Percentiles rank a stretch among this genome's conserved stretches.
Evolutionary conservation across 1,140 invertebrate species (phyloP).

Genomic region (Camponotus floridanus): DNA sequence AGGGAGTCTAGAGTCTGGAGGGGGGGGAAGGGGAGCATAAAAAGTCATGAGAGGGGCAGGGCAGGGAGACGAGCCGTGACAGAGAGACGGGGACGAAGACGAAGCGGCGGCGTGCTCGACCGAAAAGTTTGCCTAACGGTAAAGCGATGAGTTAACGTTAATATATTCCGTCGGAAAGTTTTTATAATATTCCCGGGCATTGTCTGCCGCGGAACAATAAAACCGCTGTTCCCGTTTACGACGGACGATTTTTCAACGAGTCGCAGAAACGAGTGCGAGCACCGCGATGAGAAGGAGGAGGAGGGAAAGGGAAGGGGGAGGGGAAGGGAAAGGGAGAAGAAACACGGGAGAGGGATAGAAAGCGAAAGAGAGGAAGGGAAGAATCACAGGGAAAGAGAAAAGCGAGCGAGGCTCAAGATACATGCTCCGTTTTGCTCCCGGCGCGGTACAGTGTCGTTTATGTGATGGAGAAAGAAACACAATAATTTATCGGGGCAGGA

Average conservation of each 20-base stretch:
- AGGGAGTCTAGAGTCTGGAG: not conserved
- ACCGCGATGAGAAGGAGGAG: slow-evolving; percentile 62
- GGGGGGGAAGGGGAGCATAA: slow-evolving; percentile 38
- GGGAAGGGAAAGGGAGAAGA: not conserved
- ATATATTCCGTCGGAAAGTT: slow-evolving; percentile 86
- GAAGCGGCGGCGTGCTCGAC: slow-evolving; percentile 74
- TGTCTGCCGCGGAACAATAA: slow-evolving; percentile 86
- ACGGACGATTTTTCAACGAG: slow-evolving; percentile 85
- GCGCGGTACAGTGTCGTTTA: slow-evolving; percentile 61
- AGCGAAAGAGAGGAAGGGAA: slow-evolving; percentile 56
- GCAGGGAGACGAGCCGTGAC: slow-evolving; percentile 54
- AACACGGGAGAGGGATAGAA: not conserved
- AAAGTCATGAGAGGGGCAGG: slow-evolving; percentile 47
- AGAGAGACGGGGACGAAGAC: slow-evolving; percentile 66
- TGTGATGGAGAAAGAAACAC: slow-evolving; percentile 32
- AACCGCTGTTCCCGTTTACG: slow-evolving; percentile 86
- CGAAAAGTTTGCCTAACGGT: slow-evolving; percentile 86
- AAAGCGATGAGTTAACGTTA: slow-evolving; percentile 86
- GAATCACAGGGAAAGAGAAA: slow-evolving; percentile 53
- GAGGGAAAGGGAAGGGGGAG: slow-evolving; percentile 27
- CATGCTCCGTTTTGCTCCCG: slow-evolving; percentile 36
- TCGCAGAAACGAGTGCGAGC: slow-evolving; percentile 83
- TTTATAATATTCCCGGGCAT: slow-evolving; percentile 86
- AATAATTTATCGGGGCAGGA: slow-evolving; percentile 52
- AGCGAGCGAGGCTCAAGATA: slow-evolving; percentile 44